Percentiles rank a stretch among this genome's conserved stretches.
Evolutionary conservation across 2,888 invertebrate species (phyloP).

Genomic region (Ormia ochracea): DNA sequence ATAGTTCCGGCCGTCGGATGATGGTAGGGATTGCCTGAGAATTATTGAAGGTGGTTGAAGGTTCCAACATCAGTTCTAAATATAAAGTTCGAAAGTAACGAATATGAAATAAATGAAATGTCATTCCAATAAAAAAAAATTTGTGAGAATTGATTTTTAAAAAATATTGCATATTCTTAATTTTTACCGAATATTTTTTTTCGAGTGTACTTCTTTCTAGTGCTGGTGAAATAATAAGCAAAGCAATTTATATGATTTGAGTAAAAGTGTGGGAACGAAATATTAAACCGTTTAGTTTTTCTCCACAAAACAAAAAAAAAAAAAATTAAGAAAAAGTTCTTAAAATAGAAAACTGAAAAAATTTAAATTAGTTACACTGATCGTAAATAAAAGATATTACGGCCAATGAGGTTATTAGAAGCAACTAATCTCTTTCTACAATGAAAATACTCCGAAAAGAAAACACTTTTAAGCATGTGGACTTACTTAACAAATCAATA

Average conservation of each 20-base stretch:
- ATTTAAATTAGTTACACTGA: constrained; percentile 74
- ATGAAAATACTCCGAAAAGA: not conserved
- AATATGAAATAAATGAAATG: too few species aligned
- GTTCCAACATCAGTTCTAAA: too few species aligned
- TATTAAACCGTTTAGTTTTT: constrained; percentile 46
- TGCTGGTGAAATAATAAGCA: constrained; percentile 17
- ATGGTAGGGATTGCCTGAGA: too few species aligned
- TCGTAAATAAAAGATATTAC: constrained; percentile 75
- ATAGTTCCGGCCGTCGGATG: too few species aligned
- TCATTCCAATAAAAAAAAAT: too few species aligned
- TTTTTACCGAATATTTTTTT: too few species aligned
- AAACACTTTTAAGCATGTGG: constrained; percentile 41
- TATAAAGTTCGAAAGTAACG: too few species aligned
- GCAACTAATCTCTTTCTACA: constrained; percentile 42
- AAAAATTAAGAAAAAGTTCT: too few species aligned
- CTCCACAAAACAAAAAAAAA: too few species aligned
- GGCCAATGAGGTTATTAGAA: constrained; percentile 70
- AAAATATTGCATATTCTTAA: too few species aligned
- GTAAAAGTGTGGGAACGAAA: constrained; percentile 75
- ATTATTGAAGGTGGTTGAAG: too few species aligned
- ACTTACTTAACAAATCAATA: constrained; percentile 32
- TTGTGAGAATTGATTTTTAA: too few species aligned
- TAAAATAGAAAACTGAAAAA: constrained; percentile 67
- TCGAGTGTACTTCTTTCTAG: not conserved
- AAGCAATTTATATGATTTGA: constrained; percentile 45